Conservation (phyloP, 2,888 invertebrate species). For the Maniola hyperantus region DNA sequence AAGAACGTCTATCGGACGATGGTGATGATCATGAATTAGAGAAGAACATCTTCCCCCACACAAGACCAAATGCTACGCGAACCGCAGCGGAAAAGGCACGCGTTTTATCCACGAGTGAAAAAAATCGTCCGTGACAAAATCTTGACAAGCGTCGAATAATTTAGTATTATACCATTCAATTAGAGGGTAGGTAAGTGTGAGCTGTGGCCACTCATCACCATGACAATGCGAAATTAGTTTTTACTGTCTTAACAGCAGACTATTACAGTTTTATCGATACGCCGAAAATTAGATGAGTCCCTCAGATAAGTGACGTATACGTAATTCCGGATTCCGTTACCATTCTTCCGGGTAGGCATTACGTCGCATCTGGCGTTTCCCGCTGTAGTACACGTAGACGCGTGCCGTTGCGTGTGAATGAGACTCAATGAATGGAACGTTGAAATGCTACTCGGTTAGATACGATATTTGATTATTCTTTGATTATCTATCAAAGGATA, state of each 20-base stretch:
- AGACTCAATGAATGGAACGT: slow-evolving; percentile 14
- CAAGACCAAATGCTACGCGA: too few relatives aligned
- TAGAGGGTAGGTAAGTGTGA: too few relatives aligned
- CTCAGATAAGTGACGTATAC: slow-evolving; percentile 14
- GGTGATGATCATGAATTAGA: too few relatives aligned
- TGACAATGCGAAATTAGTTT: slow-evolving; percentile 9
- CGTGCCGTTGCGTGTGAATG: not conserved
- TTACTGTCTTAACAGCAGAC: not conserved
- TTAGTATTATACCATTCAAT: too few relatives aligned
- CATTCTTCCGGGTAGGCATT: slow-evolving; percentile 15
- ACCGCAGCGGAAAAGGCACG: too few relatives aligned
- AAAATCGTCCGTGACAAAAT: too few relatives aligned
- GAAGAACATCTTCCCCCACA: too few relatives aligned
- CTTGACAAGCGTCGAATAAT: too few relatives aligned
- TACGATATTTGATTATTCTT: not conserved
- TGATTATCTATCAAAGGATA: too few relatives aligned
- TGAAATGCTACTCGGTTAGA: not conserved
- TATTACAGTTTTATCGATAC: not conserved
- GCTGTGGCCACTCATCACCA: slow-evolving; percentile 10
- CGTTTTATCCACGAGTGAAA: too few relatives aligned
- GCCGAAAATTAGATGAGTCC: slow-evolving; percentile 12
- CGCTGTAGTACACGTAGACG: slow-evolving; percentile 9
- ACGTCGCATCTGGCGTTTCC: slow-evolving; percentile 1
- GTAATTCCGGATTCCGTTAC: slow-evolving; percentile 22
- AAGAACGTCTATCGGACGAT: too few relatives aligned